phyloP scores from a whole-genome alignment of 1,140 invertebrate genomes.

The Zaprionus capensis region DNA sequence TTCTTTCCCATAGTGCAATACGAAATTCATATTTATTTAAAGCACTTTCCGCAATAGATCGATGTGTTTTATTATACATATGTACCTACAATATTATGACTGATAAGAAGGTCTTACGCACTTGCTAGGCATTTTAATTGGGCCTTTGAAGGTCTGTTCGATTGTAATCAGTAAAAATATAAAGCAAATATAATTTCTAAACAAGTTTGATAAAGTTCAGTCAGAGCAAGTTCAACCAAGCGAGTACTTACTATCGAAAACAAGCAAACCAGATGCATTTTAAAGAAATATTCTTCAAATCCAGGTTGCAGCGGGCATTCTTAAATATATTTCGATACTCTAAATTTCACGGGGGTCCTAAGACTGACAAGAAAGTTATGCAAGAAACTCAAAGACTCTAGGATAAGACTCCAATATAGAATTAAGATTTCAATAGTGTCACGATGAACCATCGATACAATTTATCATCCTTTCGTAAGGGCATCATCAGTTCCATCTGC shows the following conservation, averaged over 20 bases:
- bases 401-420: no score
- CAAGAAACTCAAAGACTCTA: no score
- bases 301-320: no score
- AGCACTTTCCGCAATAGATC: not conserved
- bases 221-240: not conserved
- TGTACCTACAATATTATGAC: not conserved
- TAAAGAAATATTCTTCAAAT: not conserved
- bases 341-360: no score
- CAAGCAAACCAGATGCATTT: not conserved
- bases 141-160: not conserved
- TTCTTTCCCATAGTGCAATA: no score
- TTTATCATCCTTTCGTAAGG: not conserved
- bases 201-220: not conserved
- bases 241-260: not conserved
- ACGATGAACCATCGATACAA: not conserved
- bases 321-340: no score
- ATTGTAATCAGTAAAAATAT: slow-evolving; percentile 1
- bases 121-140: not conserved
- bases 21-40: not conserved
- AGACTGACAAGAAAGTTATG: no score
- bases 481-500: not conserved
- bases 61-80: not conserved
- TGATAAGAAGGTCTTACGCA: not conserved
- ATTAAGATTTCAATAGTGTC: no score
- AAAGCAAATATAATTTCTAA: slow-evolving; percentile 2